Base-by-base conservation (phyloP, 2,113 vertebrate species). In the Kryptolebias marmoratus region DNA sequence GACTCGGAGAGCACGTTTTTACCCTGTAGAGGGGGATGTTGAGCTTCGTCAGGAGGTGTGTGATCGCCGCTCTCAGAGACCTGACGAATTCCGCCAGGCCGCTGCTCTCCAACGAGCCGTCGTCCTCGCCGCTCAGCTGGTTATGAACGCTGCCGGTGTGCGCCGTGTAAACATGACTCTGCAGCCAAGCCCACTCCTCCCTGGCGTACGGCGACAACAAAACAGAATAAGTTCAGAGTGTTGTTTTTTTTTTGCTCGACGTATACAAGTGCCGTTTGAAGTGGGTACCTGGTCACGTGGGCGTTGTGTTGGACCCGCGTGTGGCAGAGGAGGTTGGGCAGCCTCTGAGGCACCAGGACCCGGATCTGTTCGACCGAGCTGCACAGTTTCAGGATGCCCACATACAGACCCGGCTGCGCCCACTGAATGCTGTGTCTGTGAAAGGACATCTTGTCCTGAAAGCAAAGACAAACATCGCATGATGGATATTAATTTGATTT, bases 1-100 rank as follows among this genome's bases (percentile, higher is more conserved):
- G 53, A 12, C 28, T 55, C 28, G 1, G 14, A 48, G 14, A 3
- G 12, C 1, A 48, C 1, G 1, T 10, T 11, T 15, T 87, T 91
- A 94, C 94, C 92, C 93, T 91, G 77, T 92, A 87, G 81, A 94
- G 92, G 67, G 93, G 92, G 83, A 94, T 90, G 83, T 92, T 92
- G 87, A 94, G 93, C 87, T 94, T 94, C 0, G 90, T 91, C 61
- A 94, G 87, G 44, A 94, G 90, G 31, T 88, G 88, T 10, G 87
- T 88, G 75, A 94, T 71, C 0, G 92, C 93, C 0, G 85, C 82
- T 80, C 93, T 91, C 71, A 94, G 81, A 12, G 83, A 86, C 47
- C 71, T 84, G 68, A 91, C 71, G 0, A 94, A 93, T 48, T 92
- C 88, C 69, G 47, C 73, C 71, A 91, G 70, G 10, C 71, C 83